A percentile compares a stretch with the other conserved stretches of the same genome.
These are phyloP conservation scores for Rotaria macrura DNA, from an alignment of 2,888 invertebrate species.

Conservation along the genomic window DNA sequence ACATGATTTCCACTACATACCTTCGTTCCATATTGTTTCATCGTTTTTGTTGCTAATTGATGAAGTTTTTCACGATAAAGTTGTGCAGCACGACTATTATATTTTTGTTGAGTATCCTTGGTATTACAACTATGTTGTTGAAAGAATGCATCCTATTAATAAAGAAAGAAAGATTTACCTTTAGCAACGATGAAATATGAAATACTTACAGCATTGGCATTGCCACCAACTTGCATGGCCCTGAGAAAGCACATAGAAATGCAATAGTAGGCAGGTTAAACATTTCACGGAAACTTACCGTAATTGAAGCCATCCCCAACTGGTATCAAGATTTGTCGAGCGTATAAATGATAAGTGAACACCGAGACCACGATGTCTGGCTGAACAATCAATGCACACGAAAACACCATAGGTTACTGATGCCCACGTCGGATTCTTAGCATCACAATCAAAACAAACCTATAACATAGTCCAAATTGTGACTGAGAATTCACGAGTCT, in stretches of 20 bases:
- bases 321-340: slow-evolving; percentile 93
- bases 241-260: neutral
- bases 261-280: too few relatives aligned
- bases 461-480: neutral
- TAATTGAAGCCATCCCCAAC: slow-evolving; percentile 94
- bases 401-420: slow-evolving; percentile 97
- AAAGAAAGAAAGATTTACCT: neutral
- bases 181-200: neutral
- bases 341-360: slow-evolving; percentile 93
- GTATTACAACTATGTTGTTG: slow-evolving; percentile 80
- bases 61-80: slow-evolving; percentile 79
- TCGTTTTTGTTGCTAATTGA: slow-evolving; percentile 70
- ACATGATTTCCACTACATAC: slow-evolving; percentile 52
- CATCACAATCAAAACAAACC: slow-evolving; percentile 86
- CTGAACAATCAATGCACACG: slow-evolving; percentile 97
- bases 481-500: neutral
- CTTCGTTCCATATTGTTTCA: slow-evolving; percentile 75
- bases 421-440: slow-evolving; percentile 97
- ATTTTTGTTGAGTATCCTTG: slow-evolving; percentile 88
- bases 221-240: slow-evolving; percentile 96
- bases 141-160: slow-evolving; percentile 72
- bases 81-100: slow-evolving; percentile 84
- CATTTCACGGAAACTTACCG: slow-evolving; percentile 36
- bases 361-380: slow-evolving; percentile 85
- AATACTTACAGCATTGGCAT: slow-evolving; percentile 74